A percentile compares a stretch with the other conserved stretches of the same genome.
These are phyloP conservation scores for Yponomeuta malinellus DNA, from an alignment of 2,888 invertebrate genomes.

Conservation along the genomic window DNA sequence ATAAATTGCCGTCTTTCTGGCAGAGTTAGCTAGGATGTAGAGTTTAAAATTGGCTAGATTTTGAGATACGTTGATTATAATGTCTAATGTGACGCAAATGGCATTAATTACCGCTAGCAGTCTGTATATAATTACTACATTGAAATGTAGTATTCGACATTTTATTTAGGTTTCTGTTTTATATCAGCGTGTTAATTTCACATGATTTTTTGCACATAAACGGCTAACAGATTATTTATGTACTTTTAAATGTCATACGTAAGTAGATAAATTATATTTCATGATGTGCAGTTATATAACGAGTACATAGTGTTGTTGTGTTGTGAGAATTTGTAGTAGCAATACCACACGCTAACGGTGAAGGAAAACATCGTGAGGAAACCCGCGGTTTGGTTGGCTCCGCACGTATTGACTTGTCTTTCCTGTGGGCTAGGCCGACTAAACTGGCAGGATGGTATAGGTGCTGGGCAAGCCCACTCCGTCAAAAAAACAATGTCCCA, in stretches of 20 bases:
- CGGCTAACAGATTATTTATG: not conserved
- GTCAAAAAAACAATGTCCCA: too few relatives aligned
- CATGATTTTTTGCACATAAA: not conserved
- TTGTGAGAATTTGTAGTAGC: too few relatives aligned
- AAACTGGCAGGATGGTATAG: too few relatives aligned
- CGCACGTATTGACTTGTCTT: too few relatives aligned
- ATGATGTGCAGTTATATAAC: not conserved
- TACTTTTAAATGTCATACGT: not conserved
- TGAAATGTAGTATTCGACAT: not conserved
- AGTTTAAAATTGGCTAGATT: not conserved
- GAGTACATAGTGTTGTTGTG: not conserved
- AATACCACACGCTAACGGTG: too few relatives aligned
- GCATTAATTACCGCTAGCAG: not conserved
- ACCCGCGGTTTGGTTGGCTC: too few relatives aligned
- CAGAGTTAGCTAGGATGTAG: not conserved
- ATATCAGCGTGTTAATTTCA: not conserved
- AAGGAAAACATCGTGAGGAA: too few relatives aligned
- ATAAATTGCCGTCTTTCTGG: not conserved
- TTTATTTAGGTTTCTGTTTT: not conserved
- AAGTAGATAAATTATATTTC: not conserved
- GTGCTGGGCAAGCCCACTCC: too few relatives aligned
- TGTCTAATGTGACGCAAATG: not conserved
- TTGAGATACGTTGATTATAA: not conserved
- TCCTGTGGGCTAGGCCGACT: too few relatives aligned
- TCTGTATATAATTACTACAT: too few relatives aligned